Percentiles rank a stretch among this genome's conserved stretches.
These are phyloP conservation scores for Cryptosula pallasiana DNA, from an alignment of 2,888 invertebrate genomes.

Conservation along the genomic window DNA sequence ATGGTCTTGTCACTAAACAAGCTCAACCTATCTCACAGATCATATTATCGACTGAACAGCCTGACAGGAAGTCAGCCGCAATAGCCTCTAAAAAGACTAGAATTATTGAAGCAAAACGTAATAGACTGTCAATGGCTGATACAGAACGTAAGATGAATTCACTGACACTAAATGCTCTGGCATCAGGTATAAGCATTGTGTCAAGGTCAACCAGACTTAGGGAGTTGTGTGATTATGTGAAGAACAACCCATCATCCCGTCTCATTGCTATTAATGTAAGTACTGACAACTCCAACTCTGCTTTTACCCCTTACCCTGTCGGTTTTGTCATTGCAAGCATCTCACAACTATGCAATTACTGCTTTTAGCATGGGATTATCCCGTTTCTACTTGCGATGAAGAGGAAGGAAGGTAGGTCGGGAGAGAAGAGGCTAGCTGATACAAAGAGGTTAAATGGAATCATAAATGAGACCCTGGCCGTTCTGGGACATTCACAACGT, in stretches of 20 bases:
- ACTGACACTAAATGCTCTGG: conserved; percentile 13
- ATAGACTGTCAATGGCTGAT: not conserved
- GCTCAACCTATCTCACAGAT: not conserved
- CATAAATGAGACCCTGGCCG: conserved; percentile 60
- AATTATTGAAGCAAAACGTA: conserved; percentile 2
- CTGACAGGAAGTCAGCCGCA: not conserved
- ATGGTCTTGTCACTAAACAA: not conserved
- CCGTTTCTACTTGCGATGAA: conserved; percentile 61
- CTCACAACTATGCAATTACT: too few relatives aligned
- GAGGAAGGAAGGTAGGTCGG: not conserved
- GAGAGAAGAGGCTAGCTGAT: conserved; percentile 30
- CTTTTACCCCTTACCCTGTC: too few relatives aligned
- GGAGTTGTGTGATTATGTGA: conserved; percentile 68
- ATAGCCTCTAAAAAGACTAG: not conserved
- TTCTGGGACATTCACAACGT: conserved; percentile 68
- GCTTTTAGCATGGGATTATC: conserved; percentile 70
- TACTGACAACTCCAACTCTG: too few relatives aligned
- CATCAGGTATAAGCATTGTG: conserved; percentile 33
- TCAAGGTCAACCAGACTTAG: conserved; percentile 64
- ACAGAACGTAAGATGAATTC: not conserved
- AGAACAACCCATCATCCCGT: conserved; percentile 68
- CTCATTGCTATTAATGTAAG: conserved; percentile 65
- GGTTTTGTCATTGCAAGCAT: too few relatives aligned
- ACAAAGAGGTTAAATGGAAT: conserved; percentile 30
- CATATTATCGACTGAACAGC: not conserved